Percentiles rank a stretch among this genome's conserved stretches.
Evolutionary conservation across 1,140 invertebrate genomes (phyloP).

Genomic region (Arion vulgaris): DNA sequence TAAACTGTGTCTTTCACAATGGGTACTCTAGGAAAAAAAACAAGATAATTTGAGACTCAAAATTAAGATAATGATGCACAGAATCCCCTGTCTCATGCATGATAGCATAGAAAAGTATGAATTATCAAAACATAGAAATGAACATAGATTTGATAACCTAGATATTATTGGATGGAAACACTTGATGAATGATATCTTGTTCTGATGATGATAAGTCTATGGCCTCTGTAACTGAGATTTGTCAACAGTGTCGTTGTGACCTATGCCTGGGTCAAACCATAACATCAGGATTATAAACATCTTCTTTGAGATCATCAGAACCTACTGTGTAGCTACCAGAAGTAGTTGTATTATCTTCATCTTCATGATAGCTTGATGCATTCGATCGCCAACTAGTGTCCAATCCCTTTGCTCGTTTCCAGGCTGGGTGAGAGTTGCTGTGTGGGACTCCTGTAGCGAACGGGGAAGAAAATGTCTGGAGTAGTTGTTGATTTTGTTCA

Average conservation of each 20-base stretch:
- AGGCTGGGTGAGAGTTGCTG: conserved; percentile 36
- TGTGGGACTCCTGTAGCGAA: conserved; percentile 34
- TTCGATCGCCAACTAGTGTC: conserved; percentile 36
- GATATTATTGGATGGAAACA: no score
- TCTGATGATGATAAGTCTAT: no score
- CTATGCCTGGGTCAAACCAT: conserved; percentile 14
- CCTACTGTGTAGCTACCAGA: conserved; percentile 66
- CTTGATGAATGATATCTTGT: no score
- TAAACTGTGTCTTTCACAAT: no score
- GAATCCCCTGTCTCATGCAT: no score
- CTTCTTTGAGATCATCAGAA: conserved; percentile 53
- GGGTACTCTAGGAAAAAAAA: no score
- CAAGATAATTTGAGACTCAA: no score
- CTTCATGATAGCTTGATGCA: conserved; percentile 42
- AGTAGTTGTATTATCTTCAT: conserved; percentile 62
- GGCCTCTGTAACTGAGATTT: not conserved
- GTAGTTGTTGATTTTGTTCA: not conserved
- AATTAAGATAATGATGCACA: no score
- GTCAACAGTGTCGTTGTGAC: not conserved
- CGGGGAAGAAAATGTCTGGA: conserved; percentile 13
- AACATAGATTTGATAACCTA: no score
- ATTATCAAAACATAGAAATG: no score
- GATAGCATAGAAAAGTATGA: no score
- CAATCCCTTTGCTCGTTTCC: conserved; percentile 36
- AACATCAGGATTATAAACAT: conserved; percentile 44